These are phyloP conservation scores for Triplophysa tibetana DNA, from an alignment of 2,113 vertebrate genomes.

Conservation along the genomic window DNA sequence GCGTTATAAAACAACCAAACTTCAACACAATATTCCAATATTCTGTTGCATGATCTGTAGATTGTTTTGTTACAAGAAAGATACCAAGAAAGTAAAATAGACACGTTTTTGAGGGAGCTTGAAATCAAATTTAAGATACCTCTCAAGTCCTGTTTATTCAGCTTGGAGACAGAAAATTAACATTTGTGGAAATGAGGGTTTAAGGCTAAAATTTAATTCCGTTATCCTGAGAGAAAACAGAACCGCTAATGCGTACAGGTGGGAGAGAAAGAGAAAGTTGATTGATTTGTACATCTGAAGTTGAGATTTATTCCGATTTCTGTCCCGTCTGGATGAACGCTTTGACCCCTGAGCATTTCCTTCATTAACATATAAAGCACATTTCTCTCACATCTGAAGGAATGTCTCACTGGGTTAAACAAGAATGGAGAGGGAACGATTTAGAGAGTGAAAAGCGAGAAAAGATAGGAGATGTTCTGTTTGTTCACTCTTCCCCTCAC, in stretches of 20 bases:
- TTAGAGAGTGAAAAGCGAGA: not conserved
- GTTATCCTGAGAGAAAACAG: not conserved
- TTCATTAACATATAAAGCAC: slow-evolving; percentile 59
- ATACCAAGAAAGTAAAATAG: not conserved
- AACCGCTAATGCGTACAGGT: slow-evolving; percentile 36
- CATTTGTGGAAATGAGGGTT: slow-evolving; percentile 7
- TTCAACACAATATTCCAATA: not conserved
- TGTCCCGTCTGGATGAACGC: slow-evolving; percentile 48
- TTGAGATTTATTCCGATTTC: slow-evolving; percentile 56
- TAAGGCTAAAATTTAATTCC: not conserved
- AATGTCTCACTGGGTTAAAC: slow-evolving; percentile 19
- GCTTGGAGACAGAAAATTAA: slow-evolving; percentile 16
- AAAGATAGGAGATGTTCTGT: slow-evolving; percentile 12
- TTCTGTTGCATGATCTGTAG: not conserved
- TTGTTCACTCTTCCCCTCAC: slow-evolving; percentile 34
- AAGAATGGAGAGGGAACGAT: slow-evolving; percentile 26
- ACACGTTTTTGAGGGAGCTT: not conserved
- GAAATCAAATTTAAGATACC: not conserved
- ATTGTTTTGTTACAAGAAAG: not conserved
- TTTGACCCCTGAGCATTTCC: slow-evolving; percentile 48
- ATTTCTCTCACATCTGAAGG: slow-evolving; percentile 48
- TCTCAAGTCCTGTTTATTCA: slow-evolving; percentile 36
- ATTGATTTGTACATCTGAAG: slow-evolving; percentile 52
- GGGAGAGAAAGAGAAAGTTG: slow-evolving; percentile 16
- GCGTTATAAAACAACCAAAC: too few relatives aligned